Base-by-base conservation (phyloP, 2,113 vertebrate genomes). In the Varanus salvator region DNA sequence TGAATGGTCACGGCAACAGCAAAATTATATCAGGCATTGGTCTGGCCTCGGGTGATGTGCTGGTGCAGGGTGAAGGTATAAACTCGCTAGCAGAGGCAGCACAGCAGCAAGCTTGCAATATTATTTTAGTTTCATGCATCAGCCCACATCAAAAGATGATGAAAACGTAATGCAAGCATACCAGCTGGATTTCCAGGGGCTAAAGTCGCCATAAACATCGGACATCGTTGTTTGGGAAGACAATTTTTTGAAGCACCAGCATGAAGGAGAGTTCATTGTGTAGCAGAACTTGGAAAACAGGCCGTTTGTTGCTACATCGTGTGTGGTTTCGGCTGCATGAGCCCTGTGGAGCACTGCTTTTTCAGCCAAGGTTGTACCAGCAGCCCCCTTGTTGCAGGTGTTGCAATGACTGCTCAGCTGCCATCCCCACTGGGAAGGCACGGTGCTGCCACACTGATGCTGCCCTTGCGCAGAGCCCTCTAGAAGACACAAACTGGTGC, bases 71-170 rank as follows among this genome's bases (percentile, higher is more conserved):
- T 19, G 77, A 68, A 86, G 11, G 5, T 87, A 64, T 93, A 84
- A 91, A 87, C 87, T 72, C 17, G 2, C 0, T 89, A 15, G 60
- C 7, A 88, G 89, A 15, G 50, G 80, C 87, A 87, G 14, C 50
- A 82, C 12, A 86, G 48, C 89, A 88, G 92, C 85, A n/a, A 75
- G 23, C 23, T 84, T 89, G 38, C 88, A 50, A 90, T 84, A 74
- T 88, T 74, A 2, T 66, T 14, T 72, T 77, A 81, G 66, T 81
- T 91, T 15, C 29, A 34, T 81, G 88, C 21, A 27, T 83, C 89
- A 87, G 9, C 29, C 0, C 34, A 82, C 77, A 91, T 90, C 64
- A n/a, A 27, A 0, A 0, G 71, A 0, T 34, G 38, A 89, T 89
- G 52, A 85, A 87, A 1, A 64, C 6, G 4, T 27, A 87, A 84